A percentile compares a stretch with the other conserved stretches of the same genome.
Conservation (phyloP, 2,797 vertebrate genomes). For the Neosilurus mollespiculum region DNA sequence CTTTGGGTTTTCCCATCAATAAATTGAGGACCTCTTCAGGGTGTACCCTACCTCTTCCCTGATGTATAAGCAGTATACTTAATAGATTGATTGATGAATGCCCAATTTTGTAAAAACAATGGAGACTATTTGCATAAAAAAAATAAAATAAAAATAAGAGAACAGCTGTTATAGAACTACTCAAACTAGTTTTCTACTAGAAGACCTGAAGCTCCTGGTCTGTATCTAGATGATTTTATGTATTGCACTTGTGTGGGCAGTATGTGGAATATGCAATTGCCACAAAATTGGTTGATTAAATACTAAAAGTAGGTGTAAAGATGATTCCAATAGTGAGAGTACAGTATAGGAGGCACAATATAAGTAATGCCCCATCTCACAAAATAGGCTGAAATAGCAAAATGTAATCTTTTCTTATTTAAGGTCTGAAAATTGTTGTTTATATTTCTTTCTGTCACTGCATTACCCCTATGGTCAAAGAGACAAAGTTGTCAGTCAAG, state of each 20-base stretch:
- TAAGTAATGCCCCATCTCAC: conserved; percentile 66
- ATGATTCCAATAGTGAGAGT: not conserved
- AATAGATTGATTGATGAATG: too few species aligned
- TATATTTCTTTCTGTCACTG: conserved; percentile 70
- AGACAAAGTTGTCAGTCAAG: conserved; percentile 82
- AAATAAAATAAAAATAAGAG: too few species aligned
- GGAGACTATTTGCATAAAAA: too few species aligned
- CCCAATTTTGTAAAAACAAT: too few species aligned
- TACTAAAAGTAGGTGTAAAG: not conserved
- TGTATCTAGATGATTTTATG: not conserved
- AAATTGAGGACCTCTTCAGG: too few species aligned
- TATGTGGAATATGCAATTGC: not conserved
- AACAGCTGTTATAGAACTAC: not conserved
- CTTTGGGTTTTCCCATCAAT: too few species aligned
- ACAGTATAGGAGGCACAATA: conserved; percentile 1
- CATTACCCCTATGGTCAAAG: conserved; percentile 75
- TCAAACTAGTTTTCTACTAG: not conserved
- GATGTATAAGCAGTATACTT: too few species aligned
- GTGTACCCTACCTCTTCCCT: too few species aligned
- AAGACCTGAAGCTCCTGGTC: not conserved
- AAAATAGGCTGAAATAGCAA: conserved; percentile 68
- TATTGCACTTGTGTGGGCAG: not conserved
- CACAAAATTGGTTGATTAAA: not conserved
- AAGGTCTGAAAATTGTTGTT: conserved; percentile 74
- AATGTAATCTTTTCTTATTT: conserved; percentile 75